A percentile compares a stretch with the other conserved stretches of the same genome.
phyloP scores from a whole-genome alignment of 2,113 vertebrate species.

The Rhinogobius similis region DNA sequence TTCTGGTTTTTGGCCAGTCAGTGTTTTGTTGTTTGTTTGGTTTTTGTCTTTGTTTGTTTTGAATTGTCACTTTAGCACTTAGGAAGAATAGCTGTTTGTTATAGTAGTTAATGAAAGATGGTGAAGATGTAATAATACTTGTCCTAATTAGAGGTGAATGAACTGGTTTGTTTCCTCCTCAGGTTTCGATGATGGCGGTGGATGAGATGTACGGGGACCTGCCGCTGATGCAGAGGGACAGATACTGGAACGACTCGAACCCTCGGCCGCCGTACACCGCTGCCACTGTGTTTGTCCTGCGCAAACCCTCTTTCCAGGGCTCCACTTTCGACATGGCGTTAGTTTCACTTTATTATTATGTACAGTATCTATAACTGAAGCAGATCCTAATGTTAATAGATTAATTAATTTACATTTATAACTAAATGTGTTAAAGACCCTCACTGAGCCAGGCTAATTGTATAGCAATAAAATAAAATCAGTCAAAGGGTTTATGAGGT shows the following conservation, averaged over 20 bases:
- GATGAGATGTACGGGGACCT: conserved; percentile 91
- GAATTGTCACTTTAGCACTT: too few species aligned
- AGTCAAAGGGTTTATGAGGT: too few species aligned
- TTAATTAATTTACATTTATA: not conserved
- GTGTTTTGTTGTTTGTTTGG: too few species aligned
- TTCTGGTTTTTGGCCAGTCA: too few species aligned
- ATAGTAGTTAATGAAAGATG: too few species aligned
- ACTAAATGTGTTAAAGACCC: too few species aligned
- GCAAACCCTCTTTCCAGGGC: conserved; percentile 89
- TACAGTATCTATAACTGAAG: not conserved
- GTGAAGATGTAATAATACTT: too few species aligned
- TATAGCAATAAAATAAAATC: not conserved
- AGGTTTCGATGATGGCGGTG: conserved; percentile 93
- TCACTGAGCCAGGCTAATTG: too few species aligned
- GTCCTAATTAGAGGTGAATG: not conserved
- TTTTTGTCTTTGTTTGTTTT: too few species aligned
- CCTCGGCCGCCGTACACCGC: conserved; percentile 88
- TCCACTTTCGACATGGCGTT: conserved; percentile 92
- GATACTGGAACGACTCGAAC: conserved; percentile 88
- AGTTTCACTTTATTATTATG: conserved; percentile 47
- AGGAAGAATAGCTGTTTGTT: too few species aligned
- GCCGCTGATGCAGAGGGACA: conserved; percentile 85
- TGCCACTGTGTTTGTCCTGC: conserved; percentile 83
- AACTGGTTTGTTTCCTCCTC: not conserved
- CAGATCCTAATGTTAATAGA: not conserved